A percentile compares a stretch with the other conserved stretches of the same genome.
phyloP scores from a whole-genome alignment of 2,888 invertebrate species.

The Erebia ligea region DNA sequence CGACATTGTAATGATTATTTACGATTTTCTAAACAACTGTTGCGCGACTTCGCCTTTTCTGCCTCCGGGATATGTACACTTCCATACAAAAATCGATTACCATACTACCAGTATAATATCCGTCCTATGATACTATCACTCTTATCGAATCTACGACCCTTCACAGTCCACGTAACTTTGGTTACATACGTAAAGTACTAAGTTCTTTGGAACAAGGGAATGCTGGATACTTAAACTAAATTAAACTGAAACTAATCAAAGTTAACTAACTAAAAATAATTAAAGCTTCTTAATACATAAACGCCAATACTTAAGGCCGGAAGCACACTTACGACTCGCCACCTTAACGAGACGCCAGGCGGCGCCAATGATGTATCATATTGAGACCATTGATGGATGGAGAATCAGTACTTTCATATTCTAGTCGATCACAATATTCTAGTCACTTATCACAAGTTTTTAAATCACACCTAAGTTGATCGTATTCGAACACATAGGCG shows the following conservation, averaged over 20 bases:
- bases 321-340: neutral
- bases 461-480: no score
- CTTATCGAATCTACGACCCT: slow-evolving; percentile 9
- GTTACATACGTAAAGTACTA: neutral
- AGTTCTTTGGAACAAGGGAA: slow-evolving; percentile 10
- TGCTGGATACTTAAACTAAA: neutral
- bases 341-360: neutral
- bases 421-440: no score
- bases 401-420: no score
- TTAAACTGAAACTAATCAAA: neutral
- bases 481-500: no score
- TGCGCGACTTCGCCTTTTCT: neutral
- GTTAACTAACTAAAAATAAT: neutral
- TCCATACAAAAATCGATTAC: slow-evolving; percentile 11
- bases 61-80: slow-evolving; percentile 12
- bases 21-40: neutral
- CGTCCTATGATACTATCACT: slow-evolving; percentile 4
- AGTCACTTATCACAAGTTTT: no score
- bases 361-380: no score
- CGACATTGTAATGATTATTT: no score
- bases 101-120: neutral
- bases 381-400: no score
- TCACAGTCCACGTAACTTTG: slow-evolving; percentile 1
- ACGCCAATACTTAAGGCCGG: neutral
- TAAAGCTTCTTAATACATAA: slow-evolving; percentile 1